Conservation (phyloP, 2,888 invertebrate genomes). For the Andrena marginata region DNA sequence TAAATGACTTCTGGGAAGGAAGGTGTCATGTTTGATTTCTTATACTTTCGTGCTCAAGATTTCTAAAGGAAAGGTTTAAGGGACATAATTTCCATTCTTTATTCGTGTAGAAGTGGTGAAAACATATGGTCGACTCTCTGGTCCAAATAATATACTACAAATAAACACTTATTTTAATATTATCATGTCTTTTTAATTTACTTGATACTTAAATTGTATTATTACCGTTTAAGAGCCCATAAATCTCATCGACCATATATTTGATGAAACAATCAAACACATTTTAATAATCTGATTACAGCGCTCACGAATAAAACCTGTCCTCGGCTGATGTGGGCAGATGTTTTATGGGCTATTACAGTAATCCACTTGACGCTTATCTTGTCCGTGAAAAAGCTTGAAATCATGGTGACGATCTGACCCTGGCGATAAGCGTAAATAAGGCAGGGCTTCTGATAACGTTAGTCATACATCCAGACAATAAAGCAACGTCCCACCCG, state of each 20-base stretch:
- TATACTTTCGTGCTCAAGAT: no score
- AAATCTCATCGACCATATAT: neutral
- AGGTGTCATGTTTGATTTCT: no score
- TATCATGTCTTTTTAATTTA: neutral
- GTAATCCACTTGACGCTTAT: conserved; percentile 13
- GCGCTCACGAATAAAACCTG: neutral
- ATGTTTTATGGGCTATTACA: neutral
- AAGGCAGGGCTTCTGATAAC: conserved; percentile 80
- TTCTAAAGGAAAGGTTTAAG: no score
- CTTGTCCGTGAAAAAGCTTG: conserved; percentile 49
- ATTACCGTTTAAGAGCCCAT: no score
- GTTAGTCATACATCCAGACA: conserved; percentile 75
- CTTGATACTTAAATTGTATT: neutral
- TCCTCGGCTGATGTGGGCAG: neutral
- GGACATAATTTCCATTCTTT: no score
- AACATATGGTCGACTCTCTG: no score
- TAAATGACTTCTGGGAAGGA: no score
- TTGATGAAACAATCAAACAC: neutral
- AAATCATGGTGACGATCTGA: conserved; percentile 66
- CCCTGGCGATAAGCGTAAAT: conserved; percentile 72
- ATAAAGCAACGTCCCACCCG: conserved; percentile 79
- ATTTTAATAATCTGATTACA: neutral
- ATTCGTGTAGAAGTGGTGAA: no score
- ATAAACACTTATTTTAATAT: no score
- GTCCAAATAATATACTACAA: neutral